Conservation (phyloP, 2,797 vertebrate genomes). For the Malacoraja senta region DNA sequence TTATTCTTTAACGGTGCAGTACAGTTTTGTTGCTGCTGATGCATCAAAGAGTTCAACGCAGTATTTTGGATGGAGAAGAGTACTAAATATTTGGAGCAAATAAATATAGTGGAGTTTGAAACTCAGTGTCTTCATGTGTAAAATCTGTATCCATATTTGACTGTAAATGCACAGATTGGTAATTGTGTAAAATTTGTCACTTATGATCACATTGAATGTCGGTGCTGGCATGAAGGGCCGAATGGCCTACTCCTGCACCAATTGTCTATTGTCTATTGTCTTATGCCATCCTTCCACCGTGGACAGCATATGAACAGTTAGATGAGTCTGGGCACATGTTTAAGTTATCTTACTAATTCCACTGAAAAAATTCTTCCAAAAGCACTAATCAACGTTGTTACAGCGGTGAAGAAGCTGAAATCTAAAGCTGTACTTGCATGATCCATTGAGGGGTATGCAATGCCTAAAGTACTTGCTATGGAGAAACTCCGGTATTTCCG, state of each 20-base stretch:
- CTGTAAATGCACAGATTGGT: background rate
- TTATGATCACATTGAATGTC: too few species aligned
- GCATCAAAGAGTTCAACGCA: background rate
- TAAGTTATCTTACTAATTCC: background rate
- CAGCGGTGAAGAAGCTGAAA: background rate
- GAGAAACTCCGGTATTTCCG: background rate
- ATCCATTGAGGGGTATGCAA: background rate
- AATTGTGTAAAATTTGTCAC: conserved; percentile 4
- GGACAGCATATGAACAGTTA: background rate
- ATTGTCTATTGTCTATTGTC: too few species aligned
- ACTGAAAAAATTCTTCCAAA: background rate
- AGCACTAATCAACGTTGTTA: background rate
- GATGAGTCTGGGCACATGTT: background rate
- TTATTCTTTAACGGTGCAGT: background rate
- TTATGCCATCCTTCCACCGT: too few species aligned
- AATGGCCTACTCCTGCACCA: too few species aligned
- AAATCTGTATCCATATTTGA: background rate
- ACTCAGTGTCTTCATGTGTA: background rate
- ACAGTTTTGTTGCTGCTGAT: background rate
- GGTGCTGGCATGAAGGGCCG: too few species aligned
- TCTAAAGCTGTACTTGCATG: conserved; percentile 5
- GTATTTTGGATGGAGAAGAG: background rate
- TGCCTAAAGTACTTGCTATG: background rate
- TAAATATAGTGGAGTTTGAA: background rate
- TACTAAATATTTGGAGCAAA: background rate